Conservation (phyloP, 2,797 vertebrate genomes). For the Spinibarbus caldwelli region DNA sequence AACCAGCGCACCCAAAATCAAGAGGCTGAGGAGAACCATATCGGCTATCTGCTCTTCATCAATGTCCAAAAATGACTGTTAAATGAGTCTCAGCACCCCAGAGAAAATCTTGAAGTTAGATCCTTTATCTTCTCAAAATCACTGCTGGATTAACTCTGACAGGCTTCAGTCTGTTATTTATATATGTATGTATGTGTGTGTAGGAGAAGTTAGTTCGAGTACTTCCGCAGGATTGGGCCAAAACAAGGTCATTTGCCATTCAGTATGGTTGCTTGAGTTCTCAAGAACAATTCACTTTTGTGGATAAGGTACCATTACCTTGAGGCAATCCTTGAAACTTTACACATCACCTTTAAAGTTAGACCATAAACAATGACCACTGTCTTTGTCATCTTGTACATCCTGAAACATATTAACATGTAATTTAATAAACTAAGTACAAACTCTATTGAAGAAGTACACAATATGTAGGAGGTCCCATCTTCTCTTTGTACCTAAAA, state of each 20-base stretch:
- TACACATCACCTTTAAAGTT: slow-evolving; percentile 69
- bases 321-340: slow-evolving; percentile 73
- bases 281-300: slow-evolving; percentile 72
- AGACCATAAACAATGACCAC: slow-evolving; percentile 65
- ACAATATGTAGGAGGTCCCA: slow-evolving; percentile 50
- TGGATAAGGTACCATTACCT: slow-evolving; percentile 63
- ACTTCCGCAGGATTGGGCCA: slow-evolving; percentile 66
- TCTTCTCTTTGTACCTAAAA: slow-evolving; percentile 49
- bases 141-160: slow-evolving; percentile 43
- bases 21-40: slow-evolving; percentile 68
- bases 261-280: slow-evolving; percentile 57
- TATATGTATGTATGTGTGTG: slow-evolving; percentile 51
- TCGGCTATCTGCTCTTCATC: slow-evolving; percentile 60
- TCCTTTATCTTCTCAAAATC: slow-evolving; percentile 23
- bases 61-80: slow-evolving; percentile 56
- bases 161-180: slow-evolving; percentile 38
- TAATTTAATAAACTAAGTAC: slow-evolving; percentile 69
- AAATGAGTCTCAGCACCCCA: slow-evolving; percentile 40
- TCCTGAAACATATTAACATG: slow-evolving; percentile 56
- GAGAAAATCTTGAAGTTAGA: background rate
- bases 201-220: slow-evolving; percentile 28
- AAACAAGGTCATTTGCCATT: slow-evolving; percentile 70
- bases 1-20: slow-evolving; percentile 67
- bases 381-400: slow-evolving; percentile 63
- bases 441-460: slow-evolving; percentile 49